Percentiles rank a stretch among this genome's conserved stretches.
Evolutionary conservation across 2,113 vertebrate species (phyloP).

Genomic region (Zosterops lateralis): DNA sequence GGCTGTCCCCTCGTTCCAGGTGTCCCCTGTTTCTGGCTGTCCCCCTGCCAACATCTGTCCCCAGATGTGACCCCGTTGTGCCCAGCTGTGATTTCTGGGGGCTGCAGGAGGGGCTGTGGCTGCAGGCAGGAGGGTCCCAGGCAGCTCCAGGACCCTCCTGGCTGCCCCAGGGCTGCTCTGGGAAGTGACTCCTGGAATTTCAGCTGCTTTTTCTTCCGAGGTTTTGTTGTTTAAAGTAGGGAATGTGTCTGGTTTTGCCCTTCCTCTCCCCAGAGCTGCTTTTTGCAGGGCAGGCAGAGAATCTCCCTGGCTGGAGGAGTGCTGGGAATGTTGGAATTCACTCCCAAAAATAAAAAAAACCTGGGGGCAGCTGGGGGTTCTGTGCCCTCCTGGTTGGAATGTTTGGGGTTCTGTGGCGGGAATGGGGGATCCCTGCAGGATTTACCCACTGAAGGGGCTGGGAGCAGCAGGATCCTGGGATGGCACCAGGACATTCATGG

Average conservation of each 20-base stretch:
- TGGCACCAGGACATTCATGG: accelerated
- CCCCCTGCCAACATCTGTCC: no score
- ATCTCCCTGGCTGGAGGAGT: accelerated
- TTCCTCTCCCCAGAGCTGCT: not conserved
- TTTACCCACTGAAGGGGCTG: accelerated
- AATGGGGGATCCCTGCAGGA: accelerated
- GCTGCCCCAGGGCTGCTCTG: accelerated
- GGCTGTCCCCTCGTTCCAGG: no score
- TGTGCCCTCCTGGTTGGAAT: accelerated
- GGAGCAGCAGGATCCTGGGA: not conserved
- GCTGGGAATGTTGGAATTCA: no score
- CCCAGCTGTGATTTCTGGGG: accelerated
- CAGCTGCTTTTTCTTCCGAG: not conserved
- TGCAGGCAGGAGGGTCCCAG: not conserved
- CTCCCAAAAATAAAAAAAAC: not conserved
- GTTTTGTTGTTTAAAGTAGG: accelerated
- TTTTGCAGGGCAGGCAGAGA: not conserved
- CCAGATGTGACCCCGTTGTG: accelerated
- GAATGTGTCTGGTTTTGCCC: not conserved
- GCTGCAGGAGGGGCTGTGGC: not conserved
- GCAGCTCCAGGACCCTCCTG: not conserved
- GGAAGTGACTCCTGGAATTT: accelerated
- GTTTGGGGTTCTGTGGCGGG: accelerated
- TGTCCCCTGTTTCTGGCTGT: no score
- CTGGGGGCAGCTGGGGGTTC: not conserved